Conservation (phyloP, 1,140 invertebrate genomes). For the Drosophila takahashii region DNA sequence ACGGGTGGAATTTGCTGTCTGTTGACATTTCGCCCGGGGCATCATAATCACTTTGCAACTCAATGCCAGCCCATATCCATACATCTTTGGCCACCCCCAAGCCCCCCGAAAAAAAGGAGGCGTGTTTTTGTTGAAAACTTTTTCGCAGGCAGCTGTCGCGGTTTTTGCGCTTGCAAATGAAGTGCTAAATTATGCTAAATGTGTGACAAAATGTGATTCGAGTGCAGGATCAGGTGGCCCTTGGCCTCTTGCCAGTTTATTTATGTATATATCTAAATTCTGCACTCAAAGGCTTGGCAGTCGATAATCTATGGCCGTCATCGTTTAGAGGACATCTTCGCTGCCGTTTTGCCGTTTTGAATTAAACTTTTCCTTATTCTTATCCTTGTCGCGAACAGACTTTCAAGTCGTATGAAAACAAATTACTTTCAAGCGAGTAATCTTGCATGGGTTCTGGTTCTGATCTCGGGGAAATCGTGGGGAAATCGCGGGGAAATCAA, state of each 20-base stretch:
- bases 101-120: conserved; percentile 14
- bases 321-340: conserved; percentile 21
- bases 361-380: conserved; percentile 6
- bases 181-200: conserved; percentile 81
- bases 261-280: not conserved
- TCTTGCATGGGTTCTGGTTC: conserved; percentile 12
- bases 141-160: conserved; percentile 65
- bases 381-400: conserved; percentile 47
- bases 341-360: conserved; percentile 19
- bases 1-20: conserved; percentile 8
- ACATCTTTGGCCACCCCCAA: conserved; percentile 17
- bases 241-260: conserved; percentile 10
- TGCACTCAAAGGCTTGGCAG: conserved; percentile 14
- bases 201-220: conserved; percentile 71
- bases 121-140: conserved; percentile 10
- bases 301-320: conserved; percentile 30
- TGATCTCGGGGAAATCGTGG: not conserved
- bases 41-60: conserved; percentile 69
- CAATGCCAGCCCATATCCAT: conserved; percentile 25
- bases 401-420: conserved; percentile 57
- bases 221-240: conserved; percentile 35
- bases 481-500: not conserved
- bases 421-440: conserved; percentile 73
- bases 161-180: conserved; percentile 58
- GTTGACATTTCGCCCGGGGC: conserved; percentile 31